Percentiles rank a stretch among this genome's conserved stretches.
Conservation (phyloP, 2,113 vertebrate species). For the Caretta caretta region DNA sequence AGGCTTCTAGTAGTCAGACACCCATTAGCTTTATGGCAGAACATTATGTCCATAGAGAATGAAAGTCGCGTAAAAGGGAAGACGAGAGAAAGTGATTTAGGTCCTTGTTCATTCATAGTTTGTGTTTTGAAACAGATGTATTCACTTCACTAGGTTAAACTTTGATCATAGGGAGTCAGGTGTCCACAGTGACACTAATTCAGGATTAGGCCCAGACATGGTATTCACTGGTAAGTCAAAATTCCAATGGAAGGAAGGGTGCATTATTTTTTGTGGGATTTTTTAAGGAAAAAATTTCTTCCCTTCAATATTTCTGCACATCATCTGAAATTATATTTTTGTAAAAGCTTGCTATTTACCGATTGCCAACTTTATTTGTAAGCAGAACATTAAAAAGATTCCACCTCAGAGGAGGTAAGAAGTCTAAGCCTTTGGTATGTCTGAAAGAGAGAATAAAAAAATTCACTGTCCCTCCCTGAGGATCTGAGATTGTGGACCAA, state of each 20-base stretch:
- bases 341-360: constrained; percentile 24
- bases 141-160: neutral
- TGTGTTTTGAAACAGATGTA: neutral
- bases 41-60: neutral
- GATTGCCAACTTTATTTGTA: constrained; percentile 22
- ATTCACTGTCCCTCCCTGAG: constrained; percentile 3
- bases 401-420: constrained; percentile 19
- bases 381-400: constrained; percentile 40
- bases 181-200: neutral
- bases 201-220: neutral
- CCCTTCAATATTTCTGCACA: constrained; percentile 14
- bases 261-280: neutral
- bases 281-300: neutral
- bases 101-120: neutral
- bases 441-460: constrained; percentile 23
- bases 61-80: neutral
- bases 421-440: neutral
- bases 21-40: neutral
- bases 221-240: neutral
- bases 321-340: constrained; percentile 62
- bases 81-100: neutral
- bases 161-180: neutral
- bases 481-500: neutral
- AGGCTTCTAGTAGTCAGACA: neutral
- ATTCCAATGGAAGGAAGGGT: neutral